Evolutionary conservation across 2,113 vertebrate genomes (phyloP).

Genomic region (Formicarius rufipectus): DNA sequence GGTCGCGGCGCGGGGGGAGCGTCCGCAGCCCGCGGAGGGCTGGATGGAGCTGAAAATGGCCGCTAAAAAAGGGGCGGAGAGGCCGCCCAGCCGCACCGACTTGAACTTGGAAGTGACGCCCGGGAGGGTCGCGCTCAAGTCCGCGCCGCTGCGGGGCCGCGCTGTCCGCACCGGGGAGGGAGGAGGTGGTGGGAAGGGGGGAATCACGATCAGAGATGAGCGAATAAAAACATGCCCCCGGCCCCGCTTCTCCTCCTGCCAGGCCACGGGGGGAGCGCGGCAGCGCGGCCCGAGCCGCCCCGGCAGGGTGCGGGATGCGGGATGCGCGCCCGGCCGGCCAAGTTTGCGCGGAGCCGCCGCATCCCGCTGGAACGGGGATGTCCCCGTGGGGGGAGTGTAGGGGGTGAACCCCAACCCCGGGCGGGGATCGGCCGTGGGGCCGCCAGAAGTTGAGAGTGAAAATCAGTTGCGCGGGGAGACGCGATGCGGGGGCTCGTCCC

Average conservation of each 20-base stretch:
- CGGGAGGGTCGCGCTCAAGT: conserved; percentile 73
- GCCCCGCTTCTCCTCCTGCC: neutral
- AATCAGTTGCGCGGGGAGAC: neutral
- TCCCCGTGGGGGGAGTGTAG: neutral
- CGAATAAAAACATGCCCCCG: neutral
- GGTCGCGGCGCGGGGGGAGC: neutral
- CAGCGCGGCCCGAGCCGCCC: neutral
- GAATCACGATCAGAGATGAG: neutral
- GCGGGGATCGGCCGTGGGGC: neutral
- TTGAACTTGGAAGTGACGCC: conserved; percentile 77
- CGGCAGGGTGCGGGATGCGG: neutral
- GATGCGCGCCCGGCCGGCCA: neutral
- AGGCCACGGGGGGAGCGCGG: neutral
- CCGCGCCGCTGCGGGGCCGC: conserved; percentile 9
- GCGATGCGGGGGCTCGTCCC: neutral
- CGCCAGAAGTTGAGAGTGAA: neutral
- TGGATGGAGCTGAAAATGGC: conserved; percentile 90
- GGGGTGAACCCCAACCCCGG: neutral
- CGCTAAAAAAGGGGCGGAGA: conserved; percentile 88
- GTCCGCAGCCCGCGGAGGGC: conserved; percentile 3
- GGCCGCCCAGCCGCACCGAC: conserved; percentile 70
- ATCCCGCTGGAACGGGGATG: neutral
- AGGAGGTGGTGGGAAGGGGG: neutral
- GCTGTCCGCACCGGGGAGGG: neutral
- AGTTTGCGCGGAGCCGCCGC: neutral